These are phyloP conservation scores for Barbus barbus DNA, from an alignment of 2,113 vertebrate genomes.

Conservation along the genomic window DNA sequence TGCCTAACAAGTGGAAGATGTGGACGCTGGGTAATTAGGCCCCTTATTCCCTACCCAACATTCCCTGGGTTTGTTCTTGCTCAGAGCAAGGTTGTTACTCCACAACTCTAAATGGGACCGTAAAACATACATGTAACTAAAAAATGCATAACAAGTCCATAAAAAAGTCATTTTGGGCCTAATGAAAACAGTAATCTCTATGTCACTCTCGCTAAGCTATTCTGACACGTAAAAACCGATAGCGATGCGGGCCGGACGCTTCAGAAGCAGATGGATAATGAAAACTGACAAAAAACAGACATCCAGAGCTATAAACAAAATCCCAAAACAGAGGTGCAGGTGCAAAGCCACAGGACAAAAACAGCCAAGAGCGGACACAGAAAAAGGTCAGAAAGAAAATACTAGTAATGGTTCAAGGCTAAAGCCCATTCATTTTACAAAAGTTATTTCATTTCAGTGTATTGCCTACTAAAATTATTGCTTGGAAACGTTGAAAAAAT, in stretches of 20 bases:
- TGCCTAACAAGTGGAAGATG: constrained; percentile 15
- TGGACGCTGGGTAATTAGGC: constrained; percentile 32
- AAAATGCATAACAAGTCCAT: constrained; percentile 5
- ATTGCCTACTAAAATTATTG: not conserved
- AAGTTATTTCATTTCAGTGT: not conserved
- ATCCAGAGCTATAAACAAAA: not conserved
- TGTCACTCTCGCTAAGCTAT: not conserved
- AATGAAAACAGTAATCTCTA: constrained; percentile 2
- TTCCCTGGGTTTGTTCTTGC: constrained; percentile 35
- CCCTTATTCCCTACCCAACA: constrained; percentile 27
- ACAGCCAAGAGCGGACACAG: not conserved
- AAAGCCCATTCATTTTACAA: not conserved
- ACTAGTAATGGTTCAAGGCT: not conserved
- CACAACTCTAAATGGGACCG: constrained; percentile 6
- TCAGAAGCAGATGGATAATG: not conserved
- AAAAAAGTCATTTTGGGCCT: not conserved
- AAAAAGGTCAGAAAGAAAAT: not conserved
- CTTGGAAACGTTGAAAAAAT: not conserved
- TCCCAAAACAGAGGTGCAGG: not conserved
- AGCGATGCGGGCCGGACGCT: not conserved
- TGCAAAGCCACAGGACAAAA: not conserved
- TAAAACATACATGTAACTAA: not conserved
- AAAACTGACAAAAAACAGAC: not conserved
- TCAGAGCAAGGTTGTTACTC: constrained; percentile 34
- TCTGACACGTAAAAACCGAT: not conserved